Percentiles rank a stretch among this genome's conserved stretches.
Evolutionary conservation across 2,797 vertebrate genomes (phyloP).

Genomic region (Sebastes iracundus): DNA sequence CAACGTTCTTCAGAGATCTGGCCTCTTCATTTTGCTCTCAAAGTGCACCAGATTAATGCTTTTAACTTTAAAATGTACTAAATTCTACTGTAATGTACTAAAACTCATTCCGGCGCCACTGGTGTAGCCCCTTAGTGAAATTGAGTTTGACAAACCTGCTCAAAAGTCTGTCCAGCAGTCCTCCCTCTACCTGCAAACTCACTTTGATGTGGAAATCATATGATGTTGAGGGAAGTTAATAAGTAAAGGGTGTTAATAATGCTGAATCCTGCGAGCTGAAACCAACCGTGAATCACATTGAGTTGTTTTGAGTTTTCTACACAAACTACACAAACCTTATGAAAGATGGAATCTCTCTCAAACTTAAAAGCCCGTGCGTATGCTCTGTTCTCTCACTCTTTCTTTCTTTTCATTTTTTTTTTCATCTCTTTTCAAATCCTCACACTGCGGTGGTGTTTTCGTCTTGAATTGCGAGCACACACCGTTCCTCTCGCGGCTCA

Average conservation of each 20-base stretch:
- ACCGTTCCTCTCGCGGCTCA: conserved; percentile 24
- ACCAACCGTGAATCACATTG: neutral
- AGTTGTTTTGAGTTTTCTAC: conserved; percentile 13
- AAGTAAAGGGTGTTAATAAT: neutral
- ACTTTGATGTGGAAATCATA: neutral
- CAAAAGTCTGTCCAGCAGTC: neutral
- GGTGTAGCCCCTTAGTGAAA: too few species aligned
- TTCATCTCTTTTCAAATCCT: conserved; percentile 21
- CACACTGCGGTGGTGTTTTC: conserved; percentile 29
- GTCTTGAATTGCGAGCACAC: conserved; percentile 18
- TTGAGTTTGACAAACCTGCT: neutral
- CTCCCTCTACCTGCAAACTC: neutral
- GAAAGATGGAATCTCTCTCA: conserved; percentile 35
- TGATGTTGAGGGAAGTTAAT: neutral
- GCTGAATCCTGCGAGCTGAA: conserved; percentile 7
- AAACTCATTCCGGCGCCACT: too few species aligned
- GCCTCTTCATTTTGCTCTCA: too few species aligned
- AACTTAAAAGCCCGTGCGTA: conserved; percentile 31
- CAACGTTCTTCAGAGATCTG: too few species aligned
- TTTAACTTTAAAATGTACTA: too few species aligned
- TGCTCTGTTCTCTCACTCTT: neutral
- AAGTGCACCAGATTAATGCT: too few species aligned
- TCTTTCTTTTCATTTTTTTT: neutral
- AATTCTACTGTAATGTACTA: too few species aligned
- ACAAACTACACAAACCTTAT: conserved; percentile 18